phyloP scores from a whole-genome alignment of 2,113 vertebrate species.

The Gymnogyps californianus region DNA sequence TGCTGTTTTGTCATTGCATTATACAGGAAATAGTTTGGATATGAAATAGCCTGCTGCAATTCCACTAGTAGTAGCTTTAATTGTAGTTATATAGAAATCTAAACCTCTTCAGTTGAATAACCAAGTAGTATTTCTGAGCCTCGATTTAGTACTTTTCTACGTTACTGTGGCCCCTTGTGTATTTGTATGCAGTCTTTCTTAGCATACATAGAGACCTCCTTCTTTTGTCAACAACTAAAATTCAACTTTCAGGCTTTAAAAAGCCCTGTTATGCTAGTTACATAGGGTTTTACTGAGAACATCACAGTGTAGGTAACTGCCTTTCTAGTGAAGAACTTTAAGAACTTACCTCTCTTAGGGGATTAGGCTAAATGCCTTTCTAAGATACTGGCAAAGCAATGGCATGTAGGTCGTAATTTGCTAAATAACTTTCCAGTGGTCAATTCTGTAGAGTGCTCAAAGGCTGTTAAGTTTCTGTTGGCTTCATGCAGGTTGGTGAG shows the following conservation, averaged over 20 bases:
- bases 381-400: neutral
- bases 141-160: neutral
- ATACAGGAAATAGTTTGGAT: neutral
- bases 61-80: neutral
- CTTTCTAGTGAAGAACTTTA: neutral
- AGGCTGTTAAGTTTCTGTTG: neutral
- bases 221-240: neutral
- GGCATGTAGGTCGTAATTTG: neutral
- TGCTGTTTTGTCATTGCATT: neutral
- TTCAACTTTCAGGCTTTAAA: neutral
- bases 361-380: neutral
- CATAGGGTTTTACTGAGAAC: accelerated
- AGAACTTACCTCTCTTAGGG: neutral
- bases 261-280: neutral
- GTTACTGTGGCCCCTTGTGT: neutral
- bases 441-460: neutral
- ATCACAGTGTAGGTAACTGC: neutral
- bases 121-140: neutral
- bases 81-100: neutral
- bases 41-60: neutral
- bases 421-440: neutral
- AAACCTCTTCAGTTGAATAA: neutral
- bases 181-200: neutral
- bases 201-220: neutral
- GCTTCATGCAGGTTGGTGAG: neutral